phyloP scores from a whole-genome alignment of 2,888 invertebrate species.

The Ophioninae sp. region DNA sequence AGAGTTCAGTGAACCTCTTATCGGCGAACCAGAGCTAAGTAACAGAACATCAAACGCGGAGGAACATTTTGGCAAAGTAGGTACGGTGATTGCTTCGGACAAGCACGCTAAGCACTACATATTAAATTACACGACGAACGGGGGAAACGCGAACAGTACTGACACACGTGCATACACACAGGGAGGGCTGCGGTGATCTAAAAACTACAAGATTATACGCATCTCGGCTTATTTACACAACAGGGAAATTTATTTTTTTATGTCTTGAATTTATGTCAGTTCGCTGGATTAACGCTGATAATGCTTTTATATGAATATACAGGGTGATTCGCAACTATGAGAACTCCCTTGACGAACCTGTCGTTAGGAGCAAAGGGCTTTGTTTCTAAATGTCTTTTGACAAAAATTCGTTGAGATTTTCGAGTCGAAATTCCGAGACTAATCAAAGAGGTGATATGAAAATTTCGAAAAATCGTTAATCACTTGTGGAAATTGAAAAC shows the following conservation, averaged over 20 bases:
- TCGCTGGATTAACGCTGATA: slow-evolving; percentile 10
- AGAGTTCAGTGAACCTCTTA: background rate
- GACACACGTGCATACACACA: slow-evolving; percentile 28
- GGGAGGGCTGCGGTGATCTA: slow-evolving; percentile 44
- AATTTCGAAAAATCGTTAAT: no score
- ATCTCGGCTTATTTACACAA: slow-evolving; percentile 60
- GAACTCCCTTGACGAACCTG: background rate
- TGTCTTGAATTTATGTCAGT: slow-evolving; percentile 2
- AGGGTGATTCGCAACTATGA: background rate
- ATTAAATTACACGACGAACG: slow-evolving; percentile 27
- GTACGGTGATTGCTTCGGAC: slow-evolving; percentile 29
- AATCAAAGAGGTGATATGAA: background rate
- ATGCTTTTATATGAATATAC: background rate
- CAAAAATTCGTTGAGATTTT: background rate
- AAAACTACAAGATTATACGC: slow-evolving; percentile 53
- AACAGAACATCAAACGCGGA: background rate
- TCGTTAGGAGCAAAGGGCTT: background rate
- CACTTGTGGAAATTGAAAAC: no score
- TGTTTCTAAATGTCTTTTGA: background rate
- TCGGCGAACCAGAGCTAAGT: background rate
- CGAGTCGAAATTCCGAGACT: background rate
- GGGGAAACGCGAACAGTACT: slow-evolving; percentile 42
- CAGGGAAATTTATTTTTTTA: slow-evolving; percentile 15
- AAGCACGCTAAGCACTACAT: slow-evolving; percentile 42
- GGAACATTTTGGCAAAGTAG: slow-evolving; percentile 20